Evolutionary conservation across 2,888 invertebrate species (phyloP), one percentile per base, ranked within the genome.

Genomic region (Alloplasta piceator): DNA sequence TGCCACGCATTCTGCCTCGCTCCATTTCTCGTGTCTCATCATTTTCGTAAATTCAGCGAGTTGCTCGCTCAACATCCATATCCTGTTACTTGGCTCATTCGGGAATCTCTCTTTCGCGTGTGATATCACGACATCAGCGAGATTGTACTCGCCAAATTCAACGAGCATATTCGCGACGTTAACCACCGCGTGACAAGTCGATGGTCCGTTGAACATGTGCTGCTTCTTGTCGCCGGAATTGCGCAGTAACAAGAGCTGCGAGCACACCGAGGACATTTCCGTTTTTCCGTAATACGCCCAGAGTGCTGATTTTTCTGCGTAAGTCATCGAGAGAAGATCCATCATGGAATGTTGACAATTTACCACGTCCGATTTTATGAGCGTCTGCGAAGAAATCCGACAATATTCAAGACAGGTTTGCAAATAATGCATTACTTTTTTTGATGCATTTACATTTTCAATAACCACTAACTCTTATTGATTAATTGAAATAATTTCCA

Each of bases 201-300:
- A 94, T 85, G 96, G 95, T 0, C 95, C 95, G 85, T 95, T 95
- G 83, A 95, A 94, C 88, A 93, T 93, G 84, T 93, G 93, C 56
- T 92, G 90, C 39, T 91, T 91, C 56, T 92, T 91, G 80, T 94
- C 93, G 90, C 96, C 95, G 5, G 96, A 95, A 89, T 97, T 96
- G 16, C 97, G 93, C 86, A 96, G 95, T 0, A 98, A 93, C 50
- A 98, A 92, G 10, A 97, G 92, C 91, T 98, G 98, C 66, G 96
- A 95, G 91, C 95, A 96, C 46, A 98, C 93, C 0, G 96, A 96
- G 0, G 96, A 95, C 94, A 98, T 96, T 91, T 97, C 96, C 0
- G 96, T 95, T 91, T 97, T 96, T 0, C 98, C 98, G 90, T 98
- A 98, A 73, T 97, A 94, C 10, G 96, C 94, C 98, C 98, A 98